A percentile compares a stretch with the other conserved stretches of the same genome.
Evolutionary conservation across 2,113 vertebrate species (phyloP).

Genomic region (Leiothrix lutea): DNA sequence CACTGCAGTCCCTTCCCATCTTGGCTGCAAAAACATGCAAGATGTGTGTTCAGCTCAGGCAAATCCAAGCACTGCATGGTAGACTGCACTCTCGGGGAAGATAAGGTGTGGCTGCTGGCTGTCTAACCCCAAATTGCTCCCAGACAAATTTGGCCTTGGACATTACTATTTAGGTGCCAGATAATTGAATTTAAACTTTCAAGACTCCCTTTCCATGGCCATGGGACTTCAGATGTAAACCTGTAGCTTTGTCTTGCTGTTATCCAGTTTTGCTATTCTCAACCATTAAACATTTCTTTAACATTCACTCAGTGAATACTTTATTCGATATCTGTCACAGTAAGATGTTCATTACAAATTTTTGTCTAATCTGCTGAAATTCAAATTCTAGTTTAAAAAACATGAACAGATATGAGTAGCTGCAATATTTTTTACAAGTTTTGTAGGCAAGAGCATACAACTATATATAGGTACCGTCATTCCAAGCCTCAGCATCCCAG

Average conservation of each 20-base stretch:
- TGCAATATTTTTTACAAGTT: neutral
- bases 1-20: rapidly evolving
- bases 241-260: neutral
- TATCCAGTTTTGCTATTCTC: neutral
- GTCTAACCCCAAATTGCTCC: neutral
- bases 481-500: neutral
- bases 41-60: neutral
- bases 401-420: neutral
- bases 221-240: neutral
- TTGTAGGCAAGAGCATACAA: neutral
- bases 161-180: constrained; percentile 9
- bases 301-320: neutral
- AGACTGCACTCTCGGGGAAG: neutral
- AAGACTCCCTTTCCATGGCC: neutral
- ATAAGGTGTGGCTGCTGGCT: neutral
- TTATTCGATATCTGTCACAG: neutral
- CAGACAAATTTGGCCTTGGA: neutral
- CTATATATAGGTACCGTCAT: rapidly evolving
- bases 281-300: neutral
- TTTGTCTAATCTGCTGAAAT: neutral
- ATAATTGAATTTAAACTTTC: neutral
- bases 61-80: neutral
- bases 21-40: neutral
- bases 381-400: neutral
- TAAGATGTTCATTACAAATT: neutral